Evolutionary conservation across 2,113 vertebrate species (phyloP).

Genomic region (Poicephalus meyeri): DNA sequence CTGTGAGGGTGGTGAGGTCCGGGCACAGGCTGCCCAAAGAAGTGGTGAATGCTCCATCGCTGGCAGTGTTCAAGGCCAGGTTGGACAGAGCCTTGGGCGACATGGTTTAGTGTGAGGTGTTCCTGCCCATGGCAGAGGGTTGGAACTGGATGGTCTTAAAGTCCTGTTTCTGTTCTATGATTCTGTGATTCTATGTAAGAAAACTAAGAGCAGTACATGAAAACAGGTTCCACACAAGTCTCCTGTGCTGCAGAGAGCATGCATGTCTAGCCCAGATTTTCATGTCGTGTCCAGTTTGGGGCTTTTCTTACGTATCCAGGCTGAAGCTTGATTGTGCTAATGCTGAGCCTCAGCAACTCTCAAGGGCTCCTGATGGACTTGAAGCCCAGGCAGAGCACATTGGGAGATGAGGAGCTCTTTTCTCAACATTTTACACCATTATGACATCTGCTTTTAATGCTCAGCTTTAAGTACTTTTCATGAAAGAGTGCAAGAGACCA

Average conservation of each 20-base stretch:
- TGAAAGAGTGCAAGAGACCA: not conserved
- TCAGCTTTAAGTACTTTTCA: not conserved
- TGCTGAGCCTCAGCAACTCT: not conserved
- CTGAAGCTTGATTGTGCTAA: not conserved
- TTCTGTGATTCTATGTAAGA: not conserved
- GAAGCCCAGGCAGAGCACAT: not conserved
- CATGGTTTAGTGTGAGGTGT: not conserved
- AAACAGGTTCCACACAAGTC: not conserved
- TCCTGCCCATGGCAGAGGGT: not conserved
- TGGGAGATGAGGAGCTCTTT: not conserved
- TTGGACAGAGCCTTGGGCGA: not conserved
- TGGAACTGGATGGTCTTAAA: not conserved
- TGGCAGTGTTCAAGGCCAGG: not conserved
- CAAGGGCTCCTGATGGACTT: not conserved
- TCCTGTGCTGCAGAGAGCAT: not conserved
- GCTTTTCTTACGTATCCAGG: not conserved
- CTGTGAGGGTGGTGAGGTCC: not conserved
- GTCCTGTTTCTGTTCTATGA: not conserved
- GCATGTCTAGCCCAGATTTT: not conserved
- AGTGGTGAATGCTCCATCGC: not conserved
- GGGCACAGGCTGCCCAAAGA: not conserved
- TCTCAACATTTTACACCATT: not conserved
- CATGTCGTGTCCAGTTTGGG: not conserved
- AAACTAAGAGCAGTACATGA: not conserved
- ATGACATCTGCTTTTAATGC: not conserved